phyloP scores from a whole-genome alignment of 2,113 vertebrate genomes.

The Phasianus colchicus region DNA sequence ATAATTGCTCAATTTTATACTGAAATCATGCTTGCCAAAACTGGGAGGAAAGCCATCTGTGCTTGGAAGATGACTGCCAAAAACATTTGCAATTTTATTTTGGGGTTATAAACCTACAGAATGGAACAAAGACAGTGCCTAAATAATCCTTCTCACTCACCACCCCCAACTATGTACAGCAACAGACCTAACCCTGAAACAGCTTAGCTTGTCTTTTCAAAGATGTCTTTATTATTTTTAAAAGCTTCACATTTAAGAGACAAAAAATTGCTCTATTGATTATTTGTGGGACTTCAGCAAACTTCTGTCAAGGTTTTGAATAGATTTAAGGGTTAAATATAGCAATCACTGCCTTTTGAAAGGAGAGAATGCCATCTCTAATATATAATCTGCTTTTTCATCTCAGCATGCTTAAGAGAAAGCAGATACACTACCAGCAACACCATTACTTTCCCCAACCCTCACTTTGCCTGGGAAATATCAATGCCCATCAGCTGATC shows the following conservation, averaged over 20 bases:
- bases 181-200: constrained; percentile 19
- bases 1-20: constrained; percentile 73
- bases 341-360: constrained; percentile 42
- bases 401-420: constrained; percentile 47
- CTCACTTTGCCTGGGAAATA: constrained; percentile 19
- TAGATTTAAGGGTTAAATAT: constrained; percentile 46
- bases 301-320: constrained; percentile 45
- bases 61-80: constrained; percentile 47
- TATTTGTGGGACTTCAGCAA: constrained; percentile 49
- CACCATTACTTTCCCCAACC: background rate
- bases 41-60: constrained; percentile 59
- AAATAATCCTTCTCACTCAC: constrained; percentile 44
- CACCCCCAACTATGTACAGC: background rate
- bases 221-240: constrained; percentile 58
- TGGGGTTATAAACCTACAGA: constrained; percentile 53
- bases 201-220: constrained; percentile 33
- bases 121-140: constrained; percentile 44
- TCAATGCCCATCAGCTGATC: background rate
- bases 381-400: constrained; percentile 43
- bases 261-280: constrained; percentile 42
- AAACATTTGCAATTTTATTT: constrained; percentile 63
- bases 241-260: constrained; percentile 24
- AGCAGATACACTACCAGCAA: constrained; percentile 37
- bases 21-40: constrained; percentile 60
- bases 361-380: constrained; percentile 3